Evolutionary conservation across 23 tunicate genomes (phyloP).

Genomic region (Ascidia mentula): DNA sequence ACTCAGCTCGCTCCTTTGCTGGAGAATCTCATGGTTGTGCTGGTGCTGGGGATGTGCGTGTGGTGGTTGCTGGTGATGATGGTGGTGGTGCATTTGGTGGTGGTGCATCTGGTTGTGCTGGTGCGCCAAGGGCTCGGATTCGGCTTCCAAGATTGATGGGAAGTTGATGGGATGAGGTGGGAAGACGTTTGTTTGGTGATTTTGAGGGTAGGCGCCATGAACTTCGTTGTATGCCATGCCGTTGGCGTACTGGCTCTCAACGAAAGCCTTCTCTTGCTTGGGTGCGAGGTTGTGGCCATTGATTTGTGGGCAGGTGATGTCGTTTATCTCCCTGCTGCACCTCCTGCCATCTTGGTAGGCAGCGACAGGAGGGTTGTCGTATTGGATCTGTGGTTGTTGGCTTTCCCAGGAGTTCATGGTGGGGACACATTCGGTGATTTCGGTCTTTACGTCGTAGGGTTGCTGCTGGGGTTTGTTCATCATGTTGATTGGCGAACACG

Average conservation of each 20-base stretch:
- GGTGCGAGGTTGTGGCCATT: slow-evolving; percentile 15
- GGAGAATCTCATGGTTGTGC: slow-evolving; percentile 25
- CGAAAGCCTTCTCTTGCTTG: slow-evolving; percentile 29
- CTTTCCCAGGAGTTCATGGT: neutral
- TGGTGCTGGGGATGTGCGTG: slow-evolving; percentile 13
- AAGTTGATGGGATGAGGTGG: slow-evolving; percentile 68
- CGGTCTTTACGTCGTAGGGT: slow-evolving; percentile 39
- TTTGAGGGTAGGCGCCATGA: slow-evolving; percentile 12
- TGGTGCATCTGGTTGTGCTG: slow-evolving; percentile 22
- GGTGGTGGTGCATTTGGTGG: slow-evolving; percentile 27
- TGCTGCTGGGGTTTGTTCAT: slow-evolving; percentile 1
- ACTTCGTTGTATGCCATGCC: neutral
- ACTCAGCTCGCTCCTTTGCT: slow-evolving; percentile 20
- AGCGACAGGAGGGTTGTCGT: neutral
- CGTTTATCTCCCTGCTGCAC: slow-evolving; percentile 30
- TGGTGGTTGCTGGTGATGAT: neutral
- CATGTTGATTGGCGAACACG: slow-evolving; percentile 35
- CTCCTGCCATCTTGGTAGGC: slow-evolving; percentile 19
- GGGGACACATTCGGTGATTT: slow-evolving; percentile 16
- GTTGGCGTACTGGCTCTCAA: slow-evolving; percentile 27
- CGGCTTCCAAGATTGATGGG: slow-evolving; percentile 52
- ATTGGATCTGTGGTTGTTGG: neutral
- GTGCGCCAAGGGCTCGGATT: neutral
- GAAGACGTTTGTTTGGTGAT: slow-evolving; percentile 51
- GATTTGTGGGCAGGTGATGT: neutral